Evolutionary conservation across 2,797 vertebrate genomes (phyloP), one percentile per base, ranked within the genome.

Genomic region (Telmatherina bonti): DNA sequence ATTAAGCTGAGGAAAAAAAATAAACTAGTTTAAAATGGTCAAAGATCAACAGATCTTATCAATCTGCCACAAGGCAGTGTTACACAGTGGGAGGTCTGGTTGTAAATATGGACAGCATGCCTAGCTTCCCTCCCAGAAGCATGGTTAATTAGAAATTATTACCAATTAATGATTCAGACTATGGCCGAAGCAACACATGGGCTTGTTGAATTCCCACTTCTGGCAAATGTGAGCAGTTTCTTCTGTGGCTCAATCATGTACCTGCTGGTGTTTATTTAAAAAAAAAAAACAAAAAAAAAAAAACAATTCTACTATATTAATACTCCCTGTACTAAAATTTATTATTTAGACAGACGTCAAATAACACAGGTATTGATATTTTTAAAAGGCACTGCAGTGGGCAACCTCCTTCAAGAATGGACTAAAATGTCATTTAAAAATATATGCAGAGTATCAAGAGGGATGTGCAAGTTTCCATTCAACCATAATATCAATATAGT

Each of bases 111-210:
- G 65, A 27, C 67, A 72, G 80, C 72, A 52, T 56, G 82, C 74
- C 72, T 82, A 78, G 82, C 77, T 88, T 8, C n/a, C 11, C 7
- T 45, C 85, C 85, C 76, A 68, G 72, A 91, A 83, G 77, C 85
- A 79, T 72, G 79, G 88, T 90, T 91, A 93, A 94, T 91, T 93
- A 33, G 88, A 93, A 93, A 92, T 93, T 78, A 82, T 88, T 73
- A 82, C 82, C 74, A 29, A 87, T 91, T 91, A 91, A 88, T 52
- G 49, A 70, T 80, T 78, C 75, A 84, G 70, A 35, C 11, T 45
- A 82, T 78, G 73, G 74, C 76, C 79, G 26, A 41, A 66, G 65
- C 57, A 41, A 65, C 45, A 24, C 47, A 57, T 45, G 47, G 49
- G 22, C 77, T 31, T 85, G 86, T 81, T 68, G 67, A 75, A 72